These are phyloP conservation scores for Engystomops pustulosus DNA, from an alignment of 2,113 vertebrate species.

Conservation along the genomic window DNA sequence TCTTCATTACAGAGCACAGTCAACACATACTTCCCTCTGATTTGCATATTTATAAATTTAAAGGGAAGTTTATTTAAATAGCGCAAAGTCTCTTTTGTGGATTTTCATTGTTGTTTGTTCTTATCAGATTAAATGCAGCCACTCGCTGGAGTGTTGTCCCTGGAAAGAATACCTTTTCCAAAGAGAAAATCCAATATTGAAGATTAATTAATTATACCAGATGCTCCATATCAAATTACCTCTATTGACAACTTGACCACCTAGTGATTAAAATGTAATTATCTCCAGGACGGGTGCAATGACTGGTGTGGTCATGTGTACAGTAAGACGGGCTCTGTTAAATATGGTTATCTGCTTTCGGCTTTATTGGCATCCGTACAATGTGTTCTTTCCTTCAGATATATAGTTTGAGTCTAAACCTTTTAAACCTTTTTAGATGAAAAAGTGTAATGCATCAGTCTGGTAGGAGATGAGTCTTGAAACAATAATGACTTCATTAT, in stretches of 20 bases:
- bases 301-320: constrained; percentile 29
- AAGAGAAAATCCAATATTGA: constrained; percentile 45
- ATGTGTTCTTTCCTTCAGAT: constrained; percentile 27
- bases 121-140: constrained; percentile 5
- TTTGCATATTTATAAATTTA: background rate
- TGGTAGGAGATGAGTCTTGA: constrained; percentile 31
- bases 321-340: constrained; percentile 7
- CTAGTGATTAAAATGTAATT: constrained; percentile 53
- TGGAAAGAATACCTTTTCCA: constrained; percentile 40
- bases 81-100: background rate
- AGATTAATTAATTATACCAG: constrained; percentile 38
- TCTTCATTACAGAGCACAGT: background rate
- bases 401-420: constrained; percentile 31
- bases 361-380: constrained; percentile 37
- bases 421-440: constrained; percentile 55
- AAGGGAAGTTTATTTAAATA: background rate
- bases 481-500: constrained; percentile 53
- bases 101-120: background rate
- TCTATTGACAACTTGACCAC: constrained; percentile 42
- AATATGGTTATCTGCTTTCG: constrained; percentile 40
- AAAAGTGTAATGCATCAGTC: constrained; percentile 41
- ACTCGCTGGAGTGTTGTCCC: background rate
- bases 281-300: constrained; percentile 3
- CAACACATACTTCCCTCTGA: background rate
- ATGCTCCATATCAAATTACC: constrained; percentile 48